A percentile compares a stretch with the other conserved stretches of the same genome.
Conservation (phyloP, 2,113 vertebrate genomes). For the Mobula hypostoma region DNA sequence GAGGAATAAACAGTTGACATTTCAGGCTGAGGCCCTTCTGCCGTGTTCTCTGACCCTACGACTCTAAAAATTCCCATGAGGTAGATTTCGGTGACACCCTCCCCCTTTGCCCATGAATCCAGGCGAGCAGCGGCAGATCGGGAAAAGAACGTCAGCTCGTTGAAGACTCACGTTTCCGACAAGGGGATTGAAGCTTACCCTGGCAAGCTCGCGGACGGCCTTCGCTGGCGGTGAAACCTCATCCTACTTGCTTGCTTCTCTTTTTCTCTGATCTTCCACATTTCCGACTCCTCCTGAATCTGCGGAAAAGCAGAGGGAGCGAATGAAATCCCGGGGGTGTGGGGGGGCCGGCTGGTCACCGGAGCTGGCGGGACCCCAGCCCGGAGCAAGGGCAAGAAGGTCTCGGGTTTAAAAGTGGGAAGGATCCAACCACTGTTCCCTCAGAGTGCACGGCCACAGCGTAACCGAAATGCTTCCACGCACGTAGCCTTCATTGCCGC, state of each 20-base stretch:
- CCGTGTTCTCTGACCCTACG: too few relatives aligned
- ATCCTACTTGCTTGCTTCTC: constrained; percentile 64
- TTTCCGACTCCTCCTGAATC: constrained; percentile 93
- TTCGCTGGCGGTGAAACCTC: constrained; percentile 56
- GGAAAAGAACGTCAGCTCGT: background rate
- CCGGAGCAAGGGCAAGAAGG: background rate
- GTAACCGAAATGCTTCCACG: too few relatives aligned
- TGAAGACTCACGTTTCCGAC: background rate
- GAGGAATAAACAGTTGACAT: too few relatives aligned
- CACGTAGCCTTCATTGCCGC: too few relatives aligned
- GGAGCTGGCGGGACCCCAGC: background rate
- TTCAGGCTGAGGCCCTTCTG: too few relatives aligned
- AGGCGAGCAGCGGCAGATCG: background rate
- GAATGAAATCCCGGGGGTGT: background rate
- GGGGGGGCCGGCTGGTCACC: too few relatives aligned
- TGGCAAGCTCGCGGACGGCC: constrained; percentile 49
- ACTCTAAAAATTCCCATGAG: background rate
- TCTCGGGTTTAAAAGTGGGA: background rate
- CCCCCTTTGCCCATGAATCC: background rate
- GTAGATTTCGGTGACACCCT: background rate
- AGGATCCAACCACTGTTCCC: too few relatives aligned
- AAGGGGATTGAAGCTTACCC: background rate
- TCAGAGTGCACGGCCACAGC: too few relatives aligned
- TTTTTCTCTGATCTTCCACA: constrained; percentile 91
- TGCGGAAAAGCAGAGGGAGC: constrained; percentile 46